Conservation (phyloP, 2,797 vertebrate species). For the Simalia tracyae region DNA sequence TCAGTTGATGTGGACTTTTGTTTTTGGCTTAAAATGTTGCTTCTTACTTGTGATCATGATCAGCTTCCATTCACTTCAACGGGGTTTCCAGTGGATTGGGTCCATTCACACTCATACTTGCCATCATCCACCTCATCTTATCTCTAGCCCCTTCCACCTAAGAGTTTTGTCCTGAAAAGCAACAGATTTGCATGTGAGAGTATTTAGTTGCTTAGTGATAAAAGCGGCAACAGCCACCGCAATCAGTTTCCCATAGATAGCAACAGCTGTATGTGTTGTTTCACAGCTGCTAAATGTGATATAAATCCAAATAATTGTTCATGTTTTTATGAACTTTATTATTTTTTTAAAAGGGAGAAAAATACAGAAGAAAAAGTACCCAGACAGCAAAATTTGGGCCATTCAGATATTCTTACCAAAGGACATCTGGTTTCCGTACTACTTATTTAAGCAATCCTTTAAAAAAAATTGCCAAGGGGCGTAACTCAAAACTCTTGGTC, state of each 20-base stretch:
- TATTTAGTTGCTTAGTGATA: conserved; percentile 76
- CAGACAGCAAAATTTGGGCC: conserved; percentile 84
- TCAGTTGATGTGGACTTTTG: not conserved
- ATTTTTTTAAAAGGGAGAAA: conserved; percentile 65
- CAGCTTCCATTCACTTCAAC: not conserved
- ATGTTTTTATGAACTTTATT: conserved; percentile 78
- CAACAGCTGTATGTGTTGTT: conserved; percentile 85
- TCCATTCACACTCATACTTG: not conserved
- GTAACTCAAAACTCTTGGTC: conserved; percentile 79
- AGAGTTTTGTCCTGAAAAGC: conserved; percentile 67
- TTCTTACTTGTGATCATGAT: not conserved
- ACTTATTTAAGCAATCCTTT: conserved; percentile 83
- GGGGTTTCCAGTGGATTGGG: not conserved
- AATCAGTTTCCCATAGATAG: conserved; percentile 80
- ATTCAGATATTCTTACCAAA: conserved; percentile 83
- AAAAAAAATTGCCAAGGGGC: conserved; percentile 82
- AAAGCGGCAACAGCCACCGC: conserved; percentile 69
- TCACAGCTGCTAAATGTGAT: conserved; percentile 85
- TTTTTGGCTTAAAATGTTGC: not conserved
- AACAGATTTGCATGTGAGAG: conserved; percentile 74
- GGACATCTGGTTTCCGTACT: conserved; percentile 85
- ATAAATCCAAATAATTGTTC: conserved; percentile 87
- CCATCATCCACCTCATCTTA: not conserved
- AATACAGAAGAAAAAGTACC: conserved; percentile 71
- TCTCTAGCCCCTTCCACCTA: not conserved